Evolutionary conservation across 1,140 invertebrate species (phyloP), one percentile per base, ranked within the genome.

Genomic region (Sitodiplosis mosellana): DNA sequence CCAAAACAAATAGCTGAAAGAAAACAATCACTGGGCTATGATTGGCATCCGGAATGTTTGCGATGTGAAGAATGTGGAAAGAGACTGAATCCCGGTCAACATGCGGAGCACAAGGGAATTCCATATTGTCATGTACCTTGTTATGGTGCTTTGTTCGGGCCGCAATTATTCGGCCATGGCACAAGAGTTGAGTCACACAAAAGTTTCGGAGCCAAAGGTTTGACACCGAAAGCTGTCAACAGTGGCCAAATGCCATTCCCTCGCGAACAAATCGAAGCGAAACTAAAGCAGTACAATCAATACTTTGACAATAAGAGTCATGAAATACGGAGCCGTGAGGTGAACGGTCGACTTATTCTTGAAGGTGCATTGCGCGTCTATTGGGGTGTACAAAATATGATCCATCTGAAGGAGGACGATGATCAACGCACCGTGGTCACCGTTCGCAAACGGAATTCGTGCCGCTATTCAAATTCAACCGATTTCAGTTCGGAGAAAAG

Each of bases 11-110:
- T n/a, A 91, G 88, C 87, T 58, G 88, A 92, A 71, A 75, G 87
- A 55, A 88, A 88, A 66, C 83, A 88, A 59, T 91, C 87, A 4
- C 63, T 92, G 41, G 88, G 88, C 18, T 90, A 89, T 60, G 87
- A 92, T 60, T 93, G 88, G 87, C 88, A 92, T 74, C 81, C 86
- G 42, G 82, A 87, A 61, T 92, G 88, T 70, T 71, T 93, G 51
- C 71, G 80, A 49, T 93, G 88, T 65, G 81, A 84, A 58, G 88
- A 92, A 67, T 93, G 88, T 67, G 83, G 82, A 6, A 92, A 91
- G 65, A 73, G 85, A n/a, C 67, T 93, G 34, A 81, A 88, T 63
- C 81, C 86, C 49, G 88, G 88, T 27, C 80, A 84, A 59, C 87
- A 92, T 72, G 84, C 84, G 46, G 87, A 91, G 82, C 86, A 90